Conservation (phyloP, 1,140 invertebrate species). For the Sitophilus oryzae region DNA sequence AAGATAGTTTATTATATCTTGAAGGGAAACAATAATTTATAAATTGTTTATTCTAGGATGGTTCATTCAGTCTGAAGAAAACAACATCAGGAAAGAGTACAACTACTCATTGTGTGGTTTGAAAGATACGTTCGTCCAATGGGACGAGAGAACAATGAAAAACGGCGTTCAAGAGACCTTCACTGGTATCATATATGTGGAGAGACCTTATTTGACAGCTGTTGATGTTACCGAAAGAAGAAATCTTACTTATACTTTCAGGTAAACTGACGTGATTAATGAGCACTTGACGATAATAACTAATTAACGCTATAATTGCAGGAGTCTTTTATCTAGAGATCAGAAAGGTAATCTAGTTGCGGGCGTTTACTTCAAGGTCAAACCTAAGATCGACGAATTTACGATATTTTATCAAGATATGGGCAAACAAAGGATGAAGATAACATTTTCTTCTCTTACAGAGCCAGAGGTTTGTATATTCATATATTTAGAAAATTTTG, state of each 20-base stretch:
- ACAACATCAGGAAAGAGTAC: slow-evolving; percentile 71
- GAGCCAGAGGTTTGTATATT: slow-evolving; percentile 53
- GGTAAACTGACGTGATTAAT: neutral
- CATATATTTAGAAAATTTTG: no score
- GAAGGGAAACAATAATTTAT: slow-evolving; percentile 2
- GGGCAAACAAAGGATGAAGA: slow-evolving; percentile 61
- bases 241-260: slow-evolving; percentile 83
- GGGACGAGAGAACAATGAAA: slow-evolving; percentile 68
- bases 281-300: no score
- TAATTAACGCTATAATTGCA: no score
- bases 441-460: slow-evolving; percentile 62
- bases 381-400: slow-evolving; percentile 58
- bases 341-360: slow-evolving; percentile 72
- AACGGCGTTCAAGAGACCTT: slow-evolving; percentile 49
- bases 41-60: slow-evolving; percentile 51
- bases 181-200: slow-evolving; percentile 71
- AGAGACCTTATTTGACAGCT: slow-evolving; percentile 70
- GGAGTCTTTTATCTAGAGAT: slow-evolving; percentile 73
- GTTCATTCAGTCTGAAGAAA: slow-evolving; percentile 74
- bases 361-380: slow-evolving; percentile 75
- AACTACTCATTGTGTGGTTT: slow-evolving; percentile 62
- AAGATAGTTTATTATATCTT: slow-evolving; percentile 22
- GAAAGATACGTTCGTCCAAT: slow-evolving; percentile 70
- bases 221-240: slow-evolving; percentile 81
- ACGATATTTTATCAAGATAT: slow-evolving; percentile 73